phyloP scores from a whole-genome alignment of 2,888 invertebrate species.

The Tyria jacobaeae region DNA sequence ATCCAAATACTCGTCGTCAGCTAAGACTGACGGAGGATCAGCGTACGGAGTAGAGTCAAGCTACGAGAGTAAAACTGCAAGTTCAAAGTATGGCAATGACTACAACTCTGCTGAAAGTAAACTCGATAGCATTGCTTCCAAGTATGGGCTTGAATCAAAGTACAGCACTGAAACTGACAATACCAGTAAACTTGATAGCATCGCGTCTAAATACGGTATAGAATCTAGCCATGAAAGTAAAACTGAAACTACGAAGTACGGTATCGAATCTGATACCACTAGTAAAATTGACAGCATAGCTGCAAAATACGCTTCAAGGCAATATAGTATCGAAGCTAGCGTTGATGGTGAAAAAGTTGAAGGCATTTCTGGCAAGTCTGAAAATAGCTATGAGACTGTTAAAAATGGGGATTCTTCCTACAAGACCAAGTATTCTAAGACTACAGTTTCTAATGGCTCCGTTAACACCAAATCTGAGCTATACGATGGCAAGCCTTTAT shows the following conservation, averaged over 20 bases:
- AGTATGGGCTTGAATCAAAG: conserved; percentile 72
- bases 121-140: conserved; percentile 69
- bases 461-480: conserved; percentile 68
- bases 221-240: conserved; percentile 56
- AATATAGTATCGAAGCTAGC: conserved; percentile 58
- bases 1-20: conserved; percentile 68
- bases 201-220: conserved; percentile 69
- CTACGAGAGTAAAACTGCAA: conserved; percentile 53
- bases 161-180: conserved; percentile 63
- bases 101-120: conserved; percentile 63
- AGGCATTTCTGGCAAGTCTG: conserved; percentile 64
- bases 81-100: conserved; percentile 59
- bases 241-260: conserved; percentile 48
- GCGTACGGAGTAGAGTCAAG: conserved; percentile 32
- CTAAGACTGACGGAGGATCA: conserved; percentile 54
- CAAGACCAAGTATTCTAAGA: conserved; percentile 72
- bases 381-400: conserved; percentile 66
- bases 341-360: conserved; percentile 65
- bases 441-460: conserved; percentile 71
- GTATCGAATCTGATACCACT: conserved; percentile 42
- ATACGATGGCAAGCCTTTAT: conserved; percentile 88
- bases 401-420: conserved; percentile 66
- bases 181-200: conserved; percentile 57
- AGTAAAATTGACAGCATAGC: conserved; percentile 54
- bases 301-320: conserved; percentile 58